Conservation (phyloP, 2,888 invertebrate genomes). For the Elgonia sp. region DNA sequence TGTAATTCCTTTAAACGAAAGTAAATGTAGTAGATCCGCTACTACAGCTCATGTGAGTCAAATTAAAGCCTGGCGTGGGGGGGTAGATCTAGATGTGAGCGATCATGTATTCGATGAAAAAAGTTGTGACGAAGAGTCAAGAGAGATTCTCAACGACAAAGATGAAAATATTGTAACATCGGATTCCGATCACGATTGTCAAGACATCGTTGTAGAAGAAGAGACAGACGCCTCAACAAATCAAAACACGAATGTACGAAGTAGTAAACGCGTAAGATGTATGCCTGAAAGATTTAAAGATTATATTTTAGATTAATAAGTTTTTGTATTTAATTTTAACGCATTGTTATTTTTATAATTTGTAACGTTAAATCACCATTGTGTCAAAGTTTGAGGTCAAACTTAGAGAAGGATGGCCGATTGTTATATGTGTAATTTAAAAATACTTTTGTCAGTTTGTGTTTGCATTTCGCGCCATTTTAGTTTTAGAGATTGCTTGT, state of each 20-base stretch:
- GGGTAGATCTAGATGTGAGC: background rate
- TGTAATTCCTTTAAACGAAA: slow-evolving; percentile 6
- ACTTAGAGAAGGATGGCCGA: slow-evolving; percentile 21
- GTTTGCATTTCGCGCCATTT: too few species aligned
- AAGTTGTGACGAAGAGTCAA: background rate
- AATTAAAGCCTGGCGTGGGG: slow-evolving; percentile 40
- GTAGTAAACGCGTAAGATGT: background rate
- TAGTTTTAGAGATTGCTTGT: too few species aligned
- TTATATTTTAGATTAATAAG: background rate
- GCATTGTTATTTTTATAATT: too few species aligned
- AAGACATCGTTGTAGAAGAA: background rate
- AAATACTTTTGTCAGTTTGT: too few species aligned
- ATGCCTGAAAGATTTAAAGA: slow-evolving; percentile 3
- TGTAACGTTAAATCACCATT: too few species aligned
- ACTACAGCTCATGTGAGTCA: slow-evolving; percentile 45
- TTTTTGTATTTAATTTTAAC: background rate
- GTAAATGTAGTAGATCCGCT: background rate
- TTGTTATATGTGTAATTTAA: slow-evolving; percentile 3
- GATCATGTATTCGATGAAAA: background rate
- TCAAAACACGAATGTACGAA: background rate
- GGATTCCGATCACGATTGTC: background rate
- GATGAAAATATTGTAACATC: background rate
- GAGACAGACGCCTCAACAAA: background rate
- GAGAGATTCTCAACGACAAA: background rate
- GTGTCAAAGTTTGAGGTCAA: slow-evolving; percentile 30